These are phyloP conservation scores for Cyprinodon variegatus DNA, from an alignment of 2,113 vertebrate species.

Conservation along the genomic window DNA sequence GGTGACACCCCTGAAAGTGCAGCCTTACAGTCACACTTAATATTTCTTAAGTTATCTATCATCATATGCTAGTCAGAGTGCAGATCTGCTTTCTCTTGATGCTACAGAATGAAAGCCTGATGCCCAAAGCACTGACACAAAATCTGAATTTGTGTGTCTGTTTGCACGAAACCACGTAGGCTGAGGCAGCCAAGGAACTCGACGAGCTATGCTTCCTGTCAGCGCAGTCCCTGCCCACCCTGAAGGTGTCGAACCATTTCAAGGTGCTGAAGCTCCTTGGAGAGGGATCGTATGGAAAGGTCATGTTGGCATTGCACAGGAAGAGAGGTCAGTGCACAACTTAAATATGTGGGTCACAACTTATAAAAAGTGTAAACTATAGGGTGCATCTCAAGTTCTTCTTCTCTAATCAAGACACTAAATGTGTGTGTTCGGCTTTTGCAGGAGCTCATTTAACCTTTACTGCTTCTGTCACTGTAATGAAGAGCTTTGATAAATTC, in stretches of 20 bases:
- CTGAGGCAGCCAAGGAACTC: constrained; percentile 71
- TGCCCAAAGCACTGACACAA: neutral
- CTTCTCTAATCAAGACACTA: constrained; percentile 1
- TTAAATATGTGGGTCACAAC: neutral
- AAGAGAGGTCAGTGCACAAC: constrained; percentile 78
- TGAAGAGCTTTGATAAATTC: constrained; percentile 43
- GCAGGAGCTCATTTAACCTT: constrained; percentile 45
- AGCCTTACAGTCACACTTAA: constrained; percentile 26
- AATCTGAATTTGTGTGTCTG: constrained; percentile 26
- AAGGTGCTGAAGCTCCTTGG: constrained; percentile 85
- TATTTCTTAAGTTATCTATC: constrained; percentile 39
- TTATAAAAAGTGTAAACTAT: neutral
- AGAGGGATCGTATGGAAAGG: constrained; percentile 88
- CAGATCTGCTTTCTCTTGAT: constrained; percentile 41
- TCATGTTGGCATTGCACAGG: constrained; percentile 86
- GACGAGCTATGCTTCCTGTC: constrained; percentile 86
- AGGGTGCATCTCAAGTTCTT: neutral
- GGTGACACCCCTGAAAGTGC: constrained; percentile 8
- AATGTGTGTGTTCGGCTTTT: constrained; percentile 11
- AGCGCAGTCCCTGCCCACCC: constrained; percentile 74
- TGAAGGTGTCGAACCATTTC: constrained; percentile 84
- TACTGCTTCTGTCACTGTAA: constrained; percentile 43
- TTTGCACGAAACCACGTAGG: constrained; percentile 54
- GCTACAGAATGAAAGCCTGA: constrained; percentile 2
- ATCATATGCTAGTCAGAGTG: constrained; percentile 21